Evolutionary conservation across 2,888 invertebrate genomes (phyloP).

Genomic region (Hyppa rectilinea): DNA sequence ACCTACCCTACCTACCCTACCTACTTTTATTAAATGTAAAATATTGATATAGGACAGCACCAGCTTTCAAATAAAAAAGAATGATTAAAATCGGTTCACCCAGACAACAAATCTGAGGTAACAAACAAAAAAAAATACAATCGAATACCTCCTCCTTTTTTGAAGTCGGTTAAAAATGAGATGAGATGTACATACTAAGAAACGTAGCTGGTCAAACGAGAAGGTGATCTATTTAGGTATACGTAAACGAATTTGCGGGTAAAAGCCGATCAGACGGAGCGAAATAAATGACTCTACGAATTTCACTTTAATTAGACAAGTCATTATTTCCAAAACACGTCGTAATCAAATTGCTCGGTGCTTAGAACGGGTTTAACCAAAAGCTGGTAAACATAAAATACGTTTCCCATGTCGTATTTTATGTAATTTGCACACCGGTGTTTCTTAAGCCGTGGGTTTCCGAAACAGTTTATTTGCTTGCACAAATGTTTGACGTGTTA

Average conservation of each 20-base stretch:
- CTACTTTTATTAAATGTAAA: too few species aligned
- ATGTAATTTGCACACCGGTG: constrained; percentile 41
- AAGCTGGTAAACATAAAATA: constrained; percentile 37
- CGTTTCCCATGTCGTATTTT: constrained; percentile 38
- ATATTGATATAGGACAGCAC: too few species aligned
- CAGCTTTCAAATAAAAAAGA: too few species aligned
- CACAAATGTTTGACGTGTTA: constrained; percentile 24
- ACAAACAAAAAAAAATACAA: too few species aligned
- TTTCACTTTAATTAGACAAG: constrained; percentile 47
- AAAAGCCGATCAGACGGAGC: not conserved
- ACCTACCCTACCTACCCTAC: too few species aligned
- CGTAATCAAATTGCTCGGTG: constrained; percentile 30
- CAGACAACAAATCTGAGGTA: too few species aligned
- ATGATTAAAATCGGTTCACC: too few species aligned
- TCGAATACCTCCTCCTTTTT: too few species aligned
- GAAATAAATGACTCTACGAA: constrained; percentile 18
- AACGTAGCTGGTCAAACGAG: not conserved
- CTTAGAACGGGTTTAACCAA: constrained; percentile 35
- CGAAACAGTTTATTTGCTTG: constrained; percentile 32
- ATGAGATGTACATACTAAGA: too few species aligned
- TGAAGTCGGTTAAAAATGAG: too few species aligned
- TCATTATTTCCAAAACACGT: constrained; percentile 36
- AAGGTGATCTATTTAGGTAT: not conserved
- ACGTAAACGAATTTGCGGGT: not conserved
- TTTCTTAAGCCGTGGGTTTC: constrained; percentile 9